Conservation (phyloP, 1,140 invertebrate species). For the Lordiphosa clarofinis region DNA sequence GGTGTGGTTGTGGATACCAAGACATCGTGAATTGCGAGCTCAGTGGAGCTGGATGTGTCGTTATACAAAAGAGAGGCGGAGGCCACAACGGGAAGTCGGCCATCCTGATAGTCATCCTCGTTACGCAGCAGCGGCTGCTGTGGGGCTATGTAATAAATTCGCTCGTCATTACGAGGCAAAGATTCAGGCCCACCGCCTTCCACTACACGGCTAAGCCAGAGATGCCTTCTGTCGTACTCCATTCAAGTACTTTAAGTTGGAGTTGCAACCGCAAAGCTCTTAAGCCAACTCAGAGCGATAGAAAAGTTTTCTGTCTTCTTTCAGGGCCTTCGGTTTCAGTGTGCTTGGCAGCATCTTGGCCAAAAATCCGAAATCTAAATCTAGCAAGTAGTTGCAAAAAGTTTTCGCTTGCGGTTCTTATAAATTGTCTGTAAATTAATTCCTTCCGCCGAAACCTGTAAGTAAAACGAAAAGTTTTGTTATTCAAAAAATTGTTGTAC, state of each 20-base stretch:
- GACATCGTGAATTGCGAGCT: constrained; percentile 7
- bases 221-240: constrained; percentile 42
- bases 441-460: constrained; percentile 20
- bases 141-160: constrained; percentile 55
- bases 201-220: constrained; percentile 27
- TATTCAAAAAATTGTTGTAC: constrained; percentile 7
- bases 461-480: constrained; percentile 11
- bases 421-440: constrained; percentile 17
- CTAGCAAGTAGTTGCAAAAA: not conserved
- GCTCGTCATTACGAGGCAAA: constrained; percentile 26
- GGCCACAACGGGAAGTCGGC: constrained; percentile 8
- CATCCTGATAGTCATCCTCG: constrained; percentile 52
- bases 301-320: constrained; percentile 26
- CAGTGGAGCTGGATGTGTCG: constrained; percentile 26
- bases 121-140: constrained; percentile 48
- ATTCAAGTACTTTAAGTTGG: constrained; percentile 43
- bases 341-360: constrained; percentile 22
- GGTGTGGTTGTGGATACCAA: constrained; percentile 17
- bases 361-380: constrained; percentile 13
- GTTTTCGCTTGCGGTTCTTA: constrained; percentile 14
- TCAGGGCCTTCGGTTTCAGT: not conserved
- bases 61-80: constrained; percentile 35
- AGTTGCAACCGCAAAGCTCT: constrained; percentile 15
- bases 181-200: constrained; percentile 8
- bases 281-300: constrained; percentile 18